Percentiles rank a stretch among this genome's conserved stretches.
phyloP scores from a whole-genome alignment of 37 sponge, comb jelly and placozoan species.

The Eunapius fragilis region DNA sequence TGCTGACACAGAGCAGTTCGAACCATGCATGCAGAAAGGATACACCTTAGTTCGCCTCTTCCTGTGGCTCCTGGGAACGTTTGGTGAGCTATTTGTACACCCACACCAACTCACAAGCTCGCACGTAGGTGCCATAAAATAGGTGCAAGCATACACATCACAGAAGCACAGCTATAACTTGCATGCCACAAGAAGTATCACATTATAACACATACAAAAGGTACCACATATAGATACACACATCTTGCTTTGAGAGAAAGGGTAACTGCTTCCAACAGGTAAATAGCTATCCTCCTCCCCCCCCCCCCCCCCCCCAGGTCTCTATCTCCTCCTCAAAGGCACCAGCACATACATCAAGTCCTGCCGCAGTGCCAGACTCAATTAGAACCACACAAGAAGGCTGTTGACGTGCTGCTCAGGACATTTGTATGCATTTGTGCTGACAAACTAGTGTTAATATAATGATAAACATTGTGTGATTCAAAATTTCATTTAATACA shows the following conservation, averaged over 20 bases:
- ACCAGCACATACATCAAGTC: not conserved
- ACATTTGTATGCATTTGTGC: not conserved
- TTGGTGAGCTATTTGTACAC: conserved; percentile 23
- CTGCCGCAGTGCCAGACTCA: not conserved
- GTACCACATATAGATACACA: not conserved
- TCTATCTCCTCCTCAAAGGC: not conserved
- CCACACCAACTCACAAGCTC: too few species aligned
- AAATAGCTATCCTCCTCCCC: not conserved
- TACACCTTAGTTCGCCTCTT: conserved; percentile 28
- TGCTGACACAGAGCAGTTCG: not conserved
- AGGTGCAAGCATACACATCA: too few species aligned
- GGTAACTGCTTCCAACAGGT: not conserved
- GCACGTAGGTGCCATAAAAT: too few species aligned
- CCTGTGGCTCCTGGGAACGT: conserved; percentile 40
- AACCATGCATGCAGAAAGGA: conserved; percentile 14
- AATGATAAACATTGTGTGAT: too few species aligned
- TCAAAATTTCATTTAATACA: too few species aligned
- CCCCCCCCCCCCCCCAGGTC: not conserved
- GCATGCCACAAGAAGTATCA: too few species aligned
- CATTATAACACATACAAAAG: too few species aligned
- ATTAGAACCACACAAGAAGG: not conserved
- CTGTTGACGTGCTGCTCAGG: not conserved
- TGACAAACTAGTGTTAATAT: too few species aligned
- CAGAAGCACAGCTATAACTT: too few species aligned
- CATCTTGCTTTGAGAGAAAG: not conserved